A percentile compares a stretch with the other conserved stretches of the same genome.
Conservation (phyloP, 1,140 invertebrate species). For the Pollicipes pollicipes region DNA sequence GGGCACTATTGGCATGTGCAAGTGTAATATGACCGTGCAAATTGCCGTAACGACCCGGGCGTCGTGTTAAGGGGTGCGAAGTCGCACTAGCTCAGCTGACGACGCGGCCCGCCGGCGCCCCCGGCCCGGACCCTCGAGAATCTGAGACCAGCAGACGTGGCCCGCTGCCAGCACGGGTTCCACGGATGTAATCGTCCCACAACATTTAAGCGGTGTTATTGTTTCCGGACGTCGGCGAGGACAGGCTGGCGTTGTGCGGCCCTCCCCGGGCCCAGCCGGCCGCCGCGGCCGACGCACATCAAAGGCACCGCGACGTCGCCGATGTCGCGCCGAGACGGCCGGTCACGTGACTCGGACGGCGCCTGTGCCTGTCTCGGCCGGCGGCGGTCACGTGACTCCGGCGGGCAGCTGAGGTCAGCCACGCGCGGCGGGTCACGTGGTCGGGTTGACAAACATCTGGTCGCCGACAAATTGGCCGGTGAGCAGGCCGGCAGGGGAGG, state of each 20-base stretch:
- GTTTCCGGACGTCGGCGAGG: neutral
- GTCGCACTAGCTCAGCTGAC: neutral
- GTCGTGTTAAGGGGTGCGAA: neutral
- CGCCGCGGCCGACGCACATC: neutral
- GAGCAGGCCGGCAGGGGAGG: too few relatives aligned
- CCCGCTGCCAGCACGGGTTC: too few relatives aligned
- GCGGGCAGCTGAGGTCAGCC: too few relatives aligned
- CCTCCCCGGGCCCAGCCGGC: too few relatives aligned
- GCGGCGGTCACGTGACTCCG: too few relatives aligned
- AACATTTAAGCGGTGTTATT: neutral
- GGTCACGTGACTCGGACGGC: neutral
- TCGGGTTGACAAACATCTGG: too few relatives aligned
- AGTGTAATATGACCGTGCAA: neutral
- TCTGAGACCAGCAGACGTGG: neutral
- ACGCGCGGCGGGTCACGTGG: too few relatives aligned
- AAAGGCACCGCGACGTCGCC: neutral
- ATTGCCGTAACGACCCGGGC: neutral
- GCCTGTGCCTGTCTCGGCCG: neutral
- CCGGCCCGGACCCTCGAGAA: neutral
- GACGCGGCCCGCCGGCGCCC: too few relatives aligned
- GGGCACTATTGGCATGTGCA: neutral
- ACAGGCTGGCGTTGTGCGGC: neutral
- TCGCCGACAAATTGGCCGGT: too few relatives aligned
- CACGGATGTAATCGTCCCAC: neutral
- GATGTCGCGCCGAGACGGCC: neutral